Percentiles rank a stretch among this genome's conserved stretches.
Conservation (phyloP, 2,888 invertebrate genomes). For the Acanthosoma haemorrhoidale region DNA sequence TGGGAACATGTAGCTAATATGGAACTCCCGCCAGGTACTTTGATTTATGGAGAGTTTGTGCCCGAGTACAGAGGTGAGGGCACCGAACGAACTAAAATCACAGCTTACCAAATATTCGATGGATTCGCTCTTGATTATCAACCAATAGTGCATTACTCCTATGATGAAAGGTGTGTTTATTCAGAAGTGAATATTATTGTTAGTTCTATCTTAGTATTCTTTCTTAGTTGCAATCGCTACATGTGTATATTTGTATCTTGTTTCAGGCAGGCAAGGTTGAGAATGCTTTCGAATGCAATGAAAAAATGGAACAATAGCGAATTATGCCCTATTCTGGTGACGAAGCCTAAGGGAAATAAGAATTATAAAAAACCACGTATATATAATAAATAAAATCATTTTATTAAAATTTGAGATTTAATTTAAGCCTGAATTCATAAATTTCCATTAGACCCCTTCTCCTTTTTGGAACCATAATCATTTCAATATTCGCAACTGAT, state of each 20-base stretch:
- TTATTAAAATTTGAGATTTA: no score
- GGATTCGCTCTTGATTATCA: conserved; percentile 65
- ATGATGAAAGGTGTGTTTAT: conserved; percentile 65
- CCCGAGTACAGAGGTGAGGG: conserved; percentile 60
- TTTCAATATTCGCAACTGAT: no score
- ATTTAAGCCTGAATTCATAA: no score
- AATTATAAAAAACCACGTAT: no score
- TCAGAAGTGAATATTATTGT: no score
- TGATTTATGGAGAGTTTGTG: conserved; percentile 69
- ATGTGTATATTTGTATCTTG: no score
- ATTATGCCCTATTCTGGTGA: conserved; percentile 26
- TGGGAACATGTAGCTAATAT: conserved; percentile 52
- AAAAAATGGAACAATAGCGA: conserved; percentile 55
- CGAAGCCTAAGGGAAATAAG: not conserved
- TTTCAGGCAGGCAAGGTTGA: conserved; percentile 51
- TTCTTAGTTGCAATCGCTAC: no score
- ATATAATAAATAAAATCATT: no score
- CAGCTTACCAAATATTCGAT: conserved; percentile 72
- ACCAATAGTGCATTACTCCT: conserved; percentile 55
- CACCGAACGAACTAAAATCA: conserved; percentile 54
- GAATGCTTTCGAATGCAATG: conserved; percentile 64
- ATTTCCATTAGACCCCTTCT: no score
- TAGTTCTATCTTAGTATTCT: no score
- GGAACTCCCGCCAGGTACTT: conserved; percentile 62
- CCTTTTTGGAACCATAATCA: no score